Conservation (phyloP, 2,888 invertebrate species). For the Pyrrhia umbra region DNA sequence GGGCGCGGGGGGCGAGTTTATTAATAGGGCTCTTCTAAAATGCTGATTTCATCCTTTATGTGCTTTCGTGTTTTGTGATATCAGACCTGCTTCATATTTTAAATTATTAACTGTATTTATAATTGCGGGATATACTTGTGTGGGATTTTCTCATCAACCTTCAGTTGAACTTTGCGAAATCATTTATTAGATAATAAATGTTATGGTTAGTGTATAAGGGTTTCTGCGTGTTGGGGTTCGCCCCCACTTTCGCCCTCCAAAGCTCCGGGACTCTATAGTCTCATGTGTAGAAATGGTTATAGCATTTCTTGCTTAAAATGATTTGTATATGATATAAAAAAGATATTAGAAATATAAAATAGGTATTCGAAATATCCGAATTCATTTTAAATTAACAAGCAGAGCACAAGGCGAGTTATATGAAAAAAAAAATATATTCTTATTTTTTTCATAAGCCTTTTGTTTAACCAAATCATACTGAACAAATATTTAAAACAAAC, state of each 20-base stretch:
- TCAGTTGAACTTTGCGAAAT: slow-evolving; percentile 7
- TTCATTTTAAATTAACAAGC: neutral
- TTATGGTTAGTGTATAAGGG: neutral
- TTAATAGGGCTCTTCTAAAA: slow-evolving; percentile 64
- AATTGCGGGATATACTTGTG: neutral
- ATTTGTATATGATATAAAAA: too few relatives aligned
- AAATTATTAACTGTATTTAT: slow-evolving; percentile 32
- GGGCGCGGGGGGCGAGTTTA: slow-evolving; percentile 43
- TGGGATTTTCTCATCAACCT: neutral
- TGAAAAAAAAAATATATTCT: neutral
- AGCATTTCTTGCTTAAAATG: too few relatives aligned
- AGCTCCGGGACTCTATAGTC: too few relatives aligned
- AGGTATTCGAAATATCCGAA: too few relatives aligned
- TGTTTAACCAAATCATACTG: slow-evolving; percentile 33
- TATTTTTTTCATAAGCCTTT: slow-evolving; percentile 1
- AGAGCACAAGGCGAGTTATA: neutral
- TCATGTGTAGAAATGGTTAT: too few relatives aligned
- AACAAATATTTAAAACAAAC: slow-evolving; percentile 54
- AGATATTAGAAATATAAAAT: too few relatives aligned
- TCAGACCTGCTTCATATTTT: slow-evolving; percentile 47
- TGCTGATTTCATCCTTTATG: slow-evolving; percentile 67
- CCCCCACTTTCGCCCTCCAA: too few relatives aligned
- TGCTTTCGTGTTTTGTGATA: slow-evolving; percentile 61
- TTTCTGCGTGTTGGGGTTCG: neutral
- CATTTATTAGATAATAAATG: neutral